Base-by-base conservation (phyloP, 2,113 vertebrate genomes). In the Tachycineta bicolor region DNA sequence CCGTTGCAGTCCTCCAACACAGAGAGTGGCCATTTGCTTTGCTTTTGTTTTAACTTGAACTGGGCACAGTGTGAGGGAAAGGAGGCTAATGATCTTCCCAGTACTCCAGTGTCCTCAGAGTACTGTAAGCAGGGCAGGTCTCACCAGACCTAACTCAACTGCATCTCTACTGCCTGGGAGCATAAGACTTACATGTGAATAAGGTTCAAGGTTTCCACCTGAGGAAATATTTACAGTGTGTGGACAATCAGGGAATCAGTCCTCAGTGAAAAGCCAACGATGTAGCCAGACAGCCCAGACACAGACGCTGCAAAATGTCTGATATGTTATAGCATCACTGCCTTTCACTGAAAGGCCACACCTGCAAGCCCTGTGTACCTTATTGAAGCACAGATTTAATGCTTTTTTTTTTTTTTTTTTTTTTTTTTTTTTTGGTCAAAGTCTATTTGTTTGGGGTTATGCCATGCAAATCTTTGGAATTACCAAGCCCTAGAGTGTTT, bases 261-360 rank as follows among this genome's bases (percentile, higher is more conserved):
- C 12, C 55, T 87, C 74, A 63, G 21, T 39, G 33, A 68, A 31
- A 67, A 79, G 47, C 20, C 9, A 29, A 15, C n/a, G 25, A 34
- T 77, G 68, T 53, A 93, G 44, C 19, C 65, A 60, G 49, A 44
- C 43, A 75, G 47, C 47, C 47, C 37, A 65, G 31, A 28, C 39
- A 44, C 4, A 46, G 75, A 28, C 2, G 1, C 50, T 52, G 34
- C 34, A 71, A 85, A 28, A 6, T 46, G 4, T 75, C n/a, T 55
- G 10, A 14, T 18, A 14, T 1, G 2, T 78, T 56, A 9, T 5
- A 47, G 5, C 1, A 0, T 31, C 43, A 21, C 12, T 52, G 22
- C n/a, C 46, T 89, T 83, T 50, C 70, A 28, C 34, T 20, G 47
- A 56, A 24, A 64, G 49, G 12, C 39, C 15, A 25, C 16, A 33